A percentile compares a stretch with the other conserved stretches of the same genome.
Conservation (phyloP, 2,113 vertebrate genomes). For the Malurus melanocephalus region DNA sequence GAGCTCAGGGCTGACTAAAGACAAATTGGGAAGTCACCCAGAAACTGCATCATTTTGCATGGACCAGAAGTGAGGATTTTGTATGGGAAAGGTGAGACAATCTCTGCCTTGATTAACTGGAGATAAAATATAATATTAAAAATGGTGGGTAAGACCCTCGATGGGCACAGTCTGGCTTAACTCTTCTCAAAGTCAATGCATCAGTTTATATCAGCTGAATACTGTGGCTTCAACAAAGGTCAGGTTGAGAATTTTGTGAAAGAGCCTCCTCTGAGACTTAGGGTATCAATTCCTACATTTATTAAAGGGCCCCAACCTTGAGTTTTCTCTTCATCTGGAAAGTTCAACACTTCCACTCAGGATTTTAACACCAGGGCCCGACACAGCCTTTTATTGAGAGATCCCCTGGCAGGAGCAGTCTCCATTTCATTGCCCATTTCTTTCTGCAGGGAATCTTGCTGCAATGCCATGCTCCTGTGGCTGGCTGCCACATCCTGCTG, state of each 20-base stretch:
- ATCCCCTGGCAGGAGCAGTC: neutral
- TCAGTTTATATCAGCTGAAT: neutral
- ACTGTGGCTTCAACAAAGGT: neutral
- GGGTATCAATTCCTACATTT: neutral
- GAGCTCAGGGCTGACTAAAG: neutral
- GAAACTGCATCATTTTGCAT: neutral
- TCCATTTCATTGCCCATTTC: neutral
- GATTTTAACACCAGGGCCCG: neutral
- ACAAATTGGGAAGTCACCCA: neutral
- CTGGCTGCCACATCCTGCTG: neutral
- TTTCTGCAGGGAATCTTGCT: neutral
- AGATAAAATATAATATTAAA: neutral
- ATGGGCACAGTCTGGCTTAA: neutral
- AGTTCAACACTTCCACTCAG: neutral
- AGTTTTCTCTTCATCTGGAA: neutral
- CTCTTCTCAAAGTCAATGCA: neutral
- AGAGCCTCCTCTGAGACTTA: neutral
- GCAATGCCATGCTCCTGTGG: rapidly evolving
- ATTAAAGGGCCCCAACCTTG: neutral
- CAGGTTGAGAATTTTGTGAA: neutral
- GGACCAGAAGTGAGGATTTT: neutral
- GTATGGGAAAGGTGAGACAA: neutral
- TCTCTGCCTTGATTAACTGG: neutral
- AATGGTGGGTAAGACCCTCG: neutral
- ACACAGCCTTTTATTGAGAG: neutral